Base-by-base conservation (phyloP, 2,113 vertebrate genomes). In the Amblyopsis rosae region DNA sequence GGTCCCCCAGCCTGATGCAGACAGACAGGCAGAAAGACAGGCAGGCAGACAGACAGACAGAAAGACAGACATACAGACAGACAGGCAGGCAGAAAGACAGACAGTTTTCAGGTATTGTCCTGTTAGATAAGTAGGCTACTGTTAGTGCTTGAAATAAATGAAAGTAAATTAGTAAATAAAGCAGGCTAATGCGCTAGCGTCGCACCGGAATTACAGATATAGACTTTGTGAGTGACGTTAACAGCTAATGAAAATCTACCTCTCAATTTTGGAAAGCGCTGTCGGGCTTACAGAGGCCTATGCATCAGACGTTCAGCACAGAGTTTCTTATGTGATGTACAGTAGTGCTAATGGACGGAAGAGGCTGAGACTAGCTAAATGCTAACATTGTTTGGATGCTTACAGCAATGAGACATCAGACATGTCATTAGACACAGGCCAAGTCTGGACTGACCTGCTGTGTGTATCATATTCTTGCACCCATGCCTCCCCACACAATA, bases 1-100 rank as follows among this genome's bases (percentile, higher is more conserved):
- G 96, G 85, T 99, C 98, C n/a, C 96, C 97, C 0, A 99, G 95
- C 54, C 96, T 97, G 89, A 17, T 1, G 59, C 51, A 71, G 16
- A 48, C 17, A 71, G 12, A 50, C 46, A 68, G 41, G 35, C 17
- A 62, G 32, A 55, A 4, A 58, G n/a, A 32, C 41, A 32, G 16
- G 49, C 17, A 67, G 33, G 57, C 51, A 54, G n/a, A 19, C 33
- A 46, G n/a, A 46, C 15, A 65, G 17, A 4, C 1, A 6, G 1
- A 26, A 19, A 53, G 50, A 46, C 9, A 45, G 33, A 32, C 32
- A 41, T 41, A 48, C 41, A 67, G 33, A 57, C 51, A 54, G 50
- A 46, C 51, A 46, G 33, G 19, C 16, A 65, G 32, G 3, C 1
- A 6, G 1, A 16, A 17, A 51, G 54, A 33, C 51, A 65, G 49